Evolutionary conservation across 2,113 vertebrate species (phyloP), one percentile per base, ranked within the genome.

Genomic region (Rhagologus leucostigma): DNA sequence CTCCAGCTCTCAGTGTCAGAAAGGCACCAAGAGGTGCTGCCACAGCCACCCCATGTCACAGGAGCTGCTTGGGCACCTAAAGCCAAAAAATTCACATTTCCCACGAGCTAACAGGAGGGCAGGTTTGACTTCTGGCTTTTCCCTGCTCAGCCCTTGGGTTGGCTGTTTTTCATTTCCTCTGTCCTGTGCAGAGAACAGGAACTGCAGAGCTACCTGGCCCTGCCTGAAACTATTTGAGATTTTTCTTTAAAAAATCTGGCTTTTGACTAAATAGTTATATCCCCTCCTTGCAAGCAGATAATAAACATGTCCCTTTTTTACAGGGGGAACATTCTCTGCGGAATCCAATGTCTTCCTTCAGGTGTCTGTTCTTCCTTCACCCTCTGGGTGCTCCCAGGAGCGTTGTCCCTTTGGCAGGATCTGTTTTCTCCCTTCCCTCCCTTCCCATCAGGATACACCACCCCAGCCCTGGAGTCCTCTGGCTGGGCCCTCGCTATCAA

Each of bases 21-120:
- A 77, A 11, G 52, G 57, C 29, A 5, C 4, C 4, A 7, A 7
- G 13, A 30, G 16, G 5, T 32, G 33, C 35, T 60, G 57, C 53
- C 35, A 2, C 6, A 29, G 56, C 52, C 26, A 8, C 35, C 11
- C 37, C 23, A 0, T 1, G 3, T 27, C 29, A 2, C 2, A 5
- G 44, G 21, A 16, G n/a, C 37, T 57, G 12, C 8, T 0, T 2
- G 6, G 41, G 30, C 71, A 65, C 33, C 46, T 56, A 26, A 62
- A 83, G 37, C 37, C 24, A 9, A 21, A 52, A 8, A 9, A 1
- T 9, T 6, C 49, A 2, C 6, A 3, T 60, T 52, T 49, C 37
- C n/a, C n/a, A 37, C 0, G 2, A 33, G 13, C 14, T 26, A 12
- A 7, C 9, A 6, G 52, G 29, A 47, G 33, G 64, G 12, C n/a